Percentiles rank a stretch among this genome's conserved stretches.
phyloP scores from a whole-genome alignment of 2,113 vertebrate genomes.

The Sphaerodactylus townsendi region DNA sequence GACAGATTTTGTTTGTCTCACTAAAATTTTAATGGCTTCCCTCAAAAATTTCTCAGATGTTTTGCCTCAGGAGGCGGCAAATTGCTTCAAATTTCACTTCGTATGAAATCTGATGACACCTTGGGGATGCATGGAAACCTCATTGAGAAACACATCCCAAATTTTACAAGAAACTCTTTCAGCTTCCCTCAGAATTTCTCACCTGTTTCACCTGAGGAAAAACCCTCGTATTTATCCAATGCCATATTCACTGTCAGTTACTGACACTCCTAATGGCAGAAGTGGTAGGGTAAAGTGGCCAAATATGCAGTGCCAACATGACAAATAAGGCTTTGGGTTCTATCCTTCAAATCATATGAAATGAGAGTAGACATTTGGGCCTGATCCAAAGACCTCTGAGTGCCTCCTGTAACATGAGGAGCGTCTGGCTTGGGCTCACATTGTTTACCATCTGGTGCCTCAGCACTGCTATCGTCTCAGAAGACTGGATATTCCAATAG shows the following conservation, averaged over 20 bases:
- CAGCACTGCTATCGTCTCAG: fast-evolving
- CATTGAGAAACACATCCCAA: background rate
- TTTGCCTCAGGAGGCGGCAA: background rate
- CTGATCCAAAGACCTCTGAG: background rate
- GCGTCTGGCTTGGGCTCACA: background rate
- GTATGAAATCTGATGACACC: background rate
- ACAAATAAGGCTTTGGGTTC: background rate
- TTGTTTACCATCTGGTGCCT: background rate
- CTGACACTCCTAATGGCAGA: background rate
- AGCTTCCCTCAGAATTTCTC: background rate
- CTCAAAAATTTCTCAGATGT: background rate
- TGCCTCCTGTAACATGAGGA: background rate
- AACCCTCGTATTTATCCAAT: background rate
- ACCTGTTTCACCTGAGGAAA: background rate
- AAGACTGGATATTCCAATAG: background rate
- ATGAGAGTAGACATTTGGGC: background rate
- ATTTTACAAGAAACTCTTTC: background rate
- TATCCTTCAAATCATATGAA: background rate
- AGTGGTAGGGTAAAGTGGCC: background rate
- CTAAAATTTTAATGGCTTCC: background rate
- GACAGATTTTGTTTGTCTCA: background rate
- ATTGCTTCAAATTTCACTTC: background rate
- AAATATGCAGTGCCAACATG: background rate
- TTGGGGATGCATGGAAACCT: background rate
- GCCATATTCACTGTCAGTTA: background rate